A percentile compares a stretch with the other conserved stretches of the same genome.
Conservation (phyloP, 2,888 invertebrate species). For the Scaptomyza reducta region DNA sequence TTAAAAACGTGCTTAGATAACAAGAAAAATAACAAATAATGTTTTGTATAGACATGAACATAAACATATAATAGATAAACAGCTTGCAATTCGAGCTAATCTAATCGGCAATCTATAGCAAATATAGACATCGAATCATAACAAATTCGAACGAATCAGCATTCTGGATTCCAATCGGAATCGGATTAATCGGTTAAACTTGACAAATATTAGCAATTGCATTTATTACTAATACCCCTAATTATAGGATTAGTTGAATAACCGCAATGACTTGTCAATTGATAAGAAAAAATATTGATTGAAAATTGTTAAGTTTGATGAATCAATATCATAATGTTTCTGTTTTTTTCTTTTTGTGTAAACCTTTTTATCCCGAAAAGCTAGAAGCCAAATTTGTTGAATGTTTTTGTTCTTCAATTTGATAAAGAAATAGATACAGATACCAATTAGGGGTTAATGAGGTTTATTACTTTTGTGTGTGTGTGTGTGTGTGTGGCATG, state of each 20-base stretch:
- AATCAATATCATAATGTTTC: conserved; percentile 18
- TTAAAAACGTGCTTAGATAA: conserved; percentile 40
- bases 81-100: conserved; percentile 32
- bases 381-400: conserved; percentile 7
- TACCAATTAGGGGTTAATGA: conserved; percentile 38
- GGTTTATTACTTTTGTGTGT: conserved; percentile 23
- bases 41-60: conserved; percentile 24
- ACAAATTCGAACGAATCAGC: neutral
- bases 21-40: neutral
- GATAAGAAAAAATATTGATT: conserved; percentile 49
- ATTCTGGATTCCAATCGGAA: neutral
- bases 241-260: conserved; percentile 28
- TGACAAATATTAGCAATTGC: neutral
- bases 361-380: conserved; percentile 10
- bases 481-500: conserved; percentile 41
- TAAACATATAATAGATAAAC: conserved; percentile 30
- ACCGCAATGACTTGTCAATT: conserved; percentile 8
- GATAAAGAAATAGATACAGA: conserved; percentile 49
- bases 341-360: too few species aligned
- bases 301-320: conserved; percentile 23
- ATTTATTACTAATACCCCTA: conserved; percentile 10
- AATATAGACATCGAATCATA: conserved; percentile 26
- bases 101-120: conserved; percentile 41
- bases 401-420: conserved; percentile 6
- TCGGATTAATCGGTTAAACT: neutral